Percentiles rank a stretch among this genome's conserved stretches.
phyloP scores from a whole-genome alignment of 2,113 vertebrate species.

The Cygnus buccinator region DNA sequence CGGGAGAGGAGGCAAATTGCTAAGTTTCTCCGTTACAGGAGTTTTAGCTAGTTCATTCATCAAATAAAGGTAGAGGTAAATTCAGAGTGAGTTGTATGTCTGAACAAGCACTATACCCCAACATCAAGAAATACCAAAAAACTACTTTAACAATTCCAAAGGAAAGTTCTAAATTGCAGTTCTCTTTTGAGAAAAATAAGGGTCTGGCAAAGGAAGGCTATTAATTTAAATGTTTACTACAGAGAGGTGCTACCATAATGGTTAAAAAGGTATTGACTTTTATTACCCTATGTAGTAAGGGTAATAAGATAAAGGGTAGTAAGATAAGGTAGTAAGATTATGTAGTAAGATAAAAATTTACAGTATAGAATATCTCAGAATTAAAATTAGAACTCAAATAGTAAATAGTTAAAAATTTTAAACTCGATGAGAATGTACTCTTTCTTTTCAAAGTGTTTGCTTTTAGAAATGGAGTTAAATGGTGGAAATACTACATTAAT shows the following conservation, averaged over 20 bases:
- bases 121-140: background rate
- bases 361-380: background rate
- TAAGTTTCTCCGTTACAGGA: background rate
- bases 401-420: background rate
- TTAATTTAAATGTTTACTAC: background rate
- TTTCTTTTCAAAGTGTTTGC: background rate
- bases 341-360: background rate
- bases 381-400: background rate
- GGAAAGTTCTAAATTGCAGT: background rate
- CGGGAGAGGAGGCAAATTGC: background rate
- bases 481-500: background rate
- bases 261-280: background rate
- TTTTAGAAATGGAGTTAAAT: background rate
- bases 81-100: background rate
- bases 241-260: background rate
- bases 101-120: accelerated
- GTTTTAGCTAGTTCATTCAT: background rate
- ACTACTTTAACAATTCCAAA: background rate
- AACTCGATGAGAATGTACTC: background rate
- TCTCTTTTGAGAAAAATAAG: background rate
- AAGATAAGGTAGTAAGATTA: background rate
- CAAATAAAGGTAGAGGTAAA: background rate
- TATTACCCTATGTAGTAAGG: background rate
- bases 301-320: no score
- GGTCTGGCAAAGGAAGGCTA: background rate